These are phyloP conservation scores for Cybosia mesomella DNA, from an alignment of 2,888 invertebrate genomes.

Conservation along the genomic window DNA sequence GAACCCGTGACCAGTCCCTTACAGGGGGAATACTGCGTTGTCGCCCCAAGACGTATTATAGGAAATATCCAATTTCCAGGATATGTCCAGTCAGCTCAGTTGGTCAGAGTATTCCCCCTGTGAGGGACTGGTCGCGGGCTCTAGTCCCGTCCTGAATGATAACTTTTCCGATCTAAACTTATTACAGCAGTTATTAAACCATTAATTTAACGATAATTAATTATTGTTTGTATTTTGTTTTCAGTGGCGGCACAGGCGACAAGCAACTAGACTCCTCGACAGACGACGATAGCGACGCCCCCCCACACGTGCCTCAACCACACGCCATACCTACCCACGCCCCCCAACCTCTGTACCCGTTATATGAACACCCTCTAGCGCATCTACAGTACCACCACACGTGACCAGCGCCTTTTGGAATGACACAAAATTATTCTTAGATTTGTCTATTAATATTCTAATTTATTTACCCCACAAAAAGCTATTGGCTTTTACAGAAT, in stretches of 20 bases:
- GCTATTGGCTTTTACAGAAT: background rate
- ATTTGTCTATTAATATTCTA: background rate
- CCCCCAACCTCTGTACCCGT: conserved; percentile 74
- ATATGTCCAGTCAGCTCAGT: too few relatives aligned
- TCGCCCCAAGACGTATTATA: too few relatives aligned
- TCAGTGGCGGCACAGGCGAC: conserved; percentile 76
- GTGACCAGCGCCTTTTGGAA: conserved; percentile 61
- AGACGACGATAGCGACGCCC: conserved; percentile 80
- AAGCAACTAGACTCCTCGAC: conserved; percentile 82
- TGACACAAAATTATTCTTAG: background rate
- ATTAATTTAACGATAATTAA: too few relatives aligned
- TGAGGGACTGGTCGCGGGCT: too few relatives aligned
- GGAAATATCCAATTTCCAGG: too few relatives aligned
- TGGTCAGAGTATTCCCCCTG: too few relatives aligned
- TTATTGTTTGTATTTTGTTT: conserved; percentile 39
- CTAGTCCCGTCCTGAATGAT: too few relatives aligned
- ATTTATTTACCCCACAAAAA: background rate
- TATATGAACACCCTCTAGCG: conserved; percentile 79
- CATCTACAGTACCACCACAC: conserved; percentile 81
- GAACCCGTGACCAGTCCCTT: too few relatives aligned
- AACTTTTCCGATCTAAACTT: too few relatives aligned
- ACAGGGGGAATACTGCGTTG: too few relatives aligned
- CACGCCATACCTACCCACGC: conserved; percentile 61
- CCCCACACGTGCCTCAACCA: conserved; percentile 57
- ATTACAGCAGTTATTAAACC: too few relatives aligned